These are phyloP conservation scores for Lamprotornis superbus DNA, from an alignment of 2,113 vertebrate genomes.

Conservation along the genomic window DNA sequence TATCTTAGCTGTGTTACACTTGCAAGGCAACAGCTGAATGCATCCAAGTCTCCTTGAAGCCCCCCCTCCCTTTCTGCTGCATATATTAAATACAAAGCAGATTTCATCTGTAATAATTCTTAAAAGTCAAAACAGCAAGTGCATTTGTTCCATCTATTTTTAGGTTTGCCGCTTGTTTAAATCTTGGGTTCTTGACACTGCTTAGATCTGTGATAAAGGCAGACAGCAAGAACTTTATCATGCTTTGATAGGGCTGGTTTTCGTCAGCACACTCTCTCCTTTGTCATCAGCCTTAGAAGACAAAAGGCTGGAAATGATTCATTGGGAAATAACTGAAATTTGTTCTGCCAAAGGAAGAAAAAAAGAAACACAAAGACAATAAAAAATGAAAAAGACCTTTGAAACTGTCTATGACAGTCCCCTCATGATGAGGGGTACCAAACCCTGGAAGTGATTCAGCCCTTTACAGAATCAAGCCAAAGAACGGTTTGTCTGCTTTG, in stretches of 20 bases:
- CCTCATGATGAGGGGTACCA: background rate
- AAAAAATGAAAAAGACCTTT: background rate
- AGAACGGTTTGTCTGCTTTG: background rate
- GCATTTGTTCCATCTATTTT: slow-evolving; percentile 45
- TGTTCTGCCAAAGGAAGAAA: background rate
- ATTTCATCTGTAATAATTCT: slow-evolving; percentile 41
- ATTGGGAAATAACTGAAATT: background rate
- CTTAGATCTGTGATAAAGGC: slow-evolving; percentile 48
- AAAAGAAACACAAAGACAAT: background rate
- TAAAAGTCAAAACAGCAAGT: slow-evolving; percentile 23
- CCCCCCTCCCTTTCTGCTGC: background rate
- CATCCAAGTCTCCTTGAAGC: background rate
- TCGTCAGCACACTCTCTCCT: slow-evolving; percentile 24
- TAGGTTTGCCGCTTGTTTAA: slow-evolving; percentile 36
- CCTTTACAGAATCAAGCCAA: background rate
- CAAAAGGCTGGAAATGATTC: background rate
- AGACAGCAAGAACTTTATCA: background rate
- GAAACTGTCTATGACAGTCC: background rate
- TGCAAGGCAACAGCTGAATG: background rate
- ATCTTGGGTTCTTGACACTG: background rate
- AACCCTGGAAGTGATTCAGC: background rate
- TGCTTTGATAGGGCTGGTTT: slow-evolving; percentile 34
- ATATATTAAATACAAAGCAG: background rate
- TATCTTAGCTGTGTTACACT: background rate
- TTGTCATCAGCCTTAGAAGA: slow-evolving; percentile 19